Percentiles rank a stretch among this genome's conserved stretches.
phyloP scores from a whole-genome alignment of 2,797 vertebrate genomes.

The Phrynocephalus vlangalii region DNA sequence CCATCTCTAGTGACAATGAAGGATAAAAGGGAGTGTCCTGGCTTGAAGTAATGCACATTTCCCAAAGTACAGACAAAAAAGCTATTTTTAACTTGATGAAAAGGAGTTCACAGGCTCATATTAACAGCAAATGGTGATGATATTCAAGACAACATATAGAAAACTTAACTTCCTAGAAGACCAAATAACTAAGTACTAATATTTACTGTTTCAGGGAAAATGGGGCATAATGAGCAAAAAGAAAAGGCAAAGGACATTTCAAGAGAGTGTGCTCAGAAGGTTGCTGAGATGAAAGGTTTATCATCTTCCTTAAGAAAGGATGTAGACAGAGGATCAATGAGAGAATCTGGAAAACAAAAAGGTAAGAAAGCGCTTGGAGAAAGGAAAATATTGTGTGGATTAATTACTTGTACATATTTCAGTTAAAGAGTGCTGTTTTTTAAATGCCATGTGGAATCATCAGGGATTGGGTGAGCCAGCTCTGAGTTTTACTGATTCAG shows the following conservation, averaged over 20 bases:
- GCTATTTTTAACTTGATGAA: not conserved
- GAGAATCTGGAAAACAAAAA: conserved; percentile 77
- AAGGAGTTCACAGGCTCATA: not conserved
- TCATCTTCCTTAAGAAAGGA: conserved; percentile 82
- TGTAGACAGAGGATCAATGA: conserved; percentile 80
- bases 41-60: not conserved
- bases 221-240: conserved; percentile 81
- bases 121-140: not conserved
- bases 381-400: not conserved
- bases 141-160: not conserved
- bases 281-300: conserved; percentile 82
- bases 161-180: not conserved
- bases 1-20: not conserved
- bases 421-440: conserved; percentile 15
- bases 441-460: not conserved
- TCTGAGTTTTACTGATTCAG: too few species aligned
- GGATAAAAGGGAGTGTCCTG: not conserved
- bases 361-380: conserved; percentile 62
- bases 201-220: conserved; percentile 81
- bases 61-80: not conserved
- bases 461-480: too few species aligned
- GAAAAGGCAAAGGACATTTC: conserved; percentile 87
- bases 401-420: not conserved
- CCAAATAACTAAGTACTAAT: conserved; percentile 19
- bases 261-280: conserved; percentile 88